Evolutionary conservation across 2,113 vertebrate species (phyloP).

Genomic region (Cisticola juncidis): DNA sequence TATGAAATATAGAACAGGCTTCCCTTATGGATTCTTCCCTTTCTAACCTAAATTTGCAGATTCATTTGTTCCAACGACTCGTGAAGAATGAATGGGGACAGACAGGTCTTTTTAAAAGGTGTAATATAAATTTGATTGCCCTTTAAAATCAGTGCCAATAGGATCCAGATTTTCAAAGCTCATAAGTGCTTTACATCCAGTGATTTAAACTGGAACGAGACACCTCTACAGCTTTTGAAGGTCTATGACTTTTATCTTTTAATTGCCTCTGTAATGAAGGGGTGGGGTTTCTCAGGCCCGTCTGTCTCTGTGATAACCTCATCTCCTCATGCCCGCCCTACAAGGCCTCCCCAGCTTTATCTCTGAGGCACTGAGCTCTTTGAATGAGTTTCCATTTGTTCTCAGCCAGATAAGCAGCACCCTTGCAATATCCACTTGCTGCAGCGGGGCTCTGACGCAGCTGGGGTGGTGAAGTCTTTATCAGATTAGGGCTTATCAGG

Average conservation of each 20-base stretch:
- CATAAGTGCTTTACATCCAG: neutral
- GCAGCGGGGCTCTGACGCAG: neutral
- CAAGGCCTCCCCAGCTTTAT: slow-evolving; percentile 33
- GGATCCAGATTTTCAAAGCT: neutral
- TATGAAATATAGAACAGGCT: neutral
- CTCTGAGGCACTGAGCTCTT: neutral
- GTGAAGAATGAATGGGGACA: neutral
- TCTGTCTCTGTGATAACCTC: neutral
- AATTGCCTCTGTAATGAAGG: neutral
- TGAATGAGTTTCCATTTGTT: slow-evolving; percentile 40
- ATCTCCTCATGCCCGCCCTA: neutral
- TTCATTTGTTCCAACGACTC: neutral
- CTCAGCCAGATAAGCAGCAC: slow-evolving; percentile 41
- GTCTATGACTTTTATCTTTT: slow-evolving; percentile 4
- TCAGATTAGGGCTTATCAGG: slow-evolving; percentile 47
- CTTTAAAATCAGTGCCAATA: neutral
- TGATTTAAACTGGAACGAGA: neutral
- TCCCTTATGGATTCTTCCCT: neutral
- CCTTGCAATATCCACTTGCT: slow-evolving; percentile 16
- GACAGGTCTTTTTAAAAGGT: neutral
- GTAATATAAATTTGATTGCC: neutral
- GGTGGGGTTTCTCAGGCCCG: neutral
- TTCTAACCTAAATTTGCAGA: neutral
- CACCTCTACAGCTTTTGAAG: neutral
- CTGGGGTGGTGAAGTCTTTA: neutral